Evolutionary conservation across 2,797 vertebrate genomes (phyloP).

Genomic region (Aulostomus chinensis): DNA sequence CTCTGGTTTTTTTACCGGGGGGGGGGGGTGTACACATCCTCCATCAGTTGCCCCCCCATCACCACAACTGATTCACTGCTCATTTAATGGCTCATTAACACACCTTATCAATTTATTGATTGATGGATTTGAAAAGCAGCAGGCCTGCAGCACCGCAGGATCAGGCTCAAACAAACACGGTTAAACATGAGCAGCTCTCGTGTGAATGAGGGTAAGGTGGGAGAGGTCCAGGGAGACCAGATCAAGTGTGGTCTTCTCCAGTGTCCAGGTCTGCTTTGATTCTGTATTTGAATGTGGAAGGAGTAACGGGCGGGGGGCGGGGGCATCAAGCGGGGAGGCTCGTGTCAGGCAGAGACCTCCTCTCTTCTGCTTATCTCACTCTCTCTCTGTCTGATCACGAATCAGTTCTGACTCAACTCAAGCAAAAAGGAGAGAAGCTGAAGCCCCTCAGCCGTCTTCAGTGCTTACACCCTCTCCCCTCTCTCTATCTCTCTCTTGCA

Average conservation of each 20-base stretch:
- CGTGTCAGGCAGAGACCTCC: conserved; percentile 36
- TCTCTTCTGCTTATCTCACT: conserved; percentile 53
- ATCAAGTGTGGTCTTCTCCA: no score
- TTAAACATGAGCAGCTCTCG: no score
- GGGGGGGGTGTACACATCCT: no score
- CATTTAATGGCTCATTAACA: conserved; percentile 67
- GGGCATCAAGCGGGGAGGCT: conserved; percentile 36
- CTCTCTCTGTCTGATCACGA: conserved; percentile 52
- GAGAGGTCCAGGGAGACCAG: no score
- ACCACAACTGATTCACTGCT: conserved; percentile 57
- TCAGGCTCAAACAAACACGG: conserved; percentile 23
- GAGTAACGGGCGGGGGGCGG: no score
- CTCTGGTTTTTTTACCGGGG: conserved; percentile 10
- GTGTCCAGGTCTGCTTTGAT: no score
- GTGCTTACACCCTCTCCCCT: conserved; percentile 27
- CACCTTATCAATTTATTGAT: conserved; percentile 54
- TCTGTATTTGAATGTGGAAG: no score
- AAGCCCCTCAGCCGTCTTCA: conserved; percentile 42
- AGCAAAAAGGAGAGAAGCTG: conserved; percentile 43
- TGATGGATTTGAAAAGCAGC: conserved; percentile 31
- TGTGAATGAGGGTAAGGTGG: no score
- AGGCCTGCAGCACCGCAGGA: conserved; percentile 24
- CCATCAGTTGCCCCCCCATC: conserved; percentile 31
- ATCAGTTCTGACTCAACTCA: conserved; percentile 53
- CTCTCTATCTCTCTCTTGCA: no score